Evolutionary conservation across 2,888 invertebrate species (phyloP).

Genomic region (Oscheius sp.): DNA sequence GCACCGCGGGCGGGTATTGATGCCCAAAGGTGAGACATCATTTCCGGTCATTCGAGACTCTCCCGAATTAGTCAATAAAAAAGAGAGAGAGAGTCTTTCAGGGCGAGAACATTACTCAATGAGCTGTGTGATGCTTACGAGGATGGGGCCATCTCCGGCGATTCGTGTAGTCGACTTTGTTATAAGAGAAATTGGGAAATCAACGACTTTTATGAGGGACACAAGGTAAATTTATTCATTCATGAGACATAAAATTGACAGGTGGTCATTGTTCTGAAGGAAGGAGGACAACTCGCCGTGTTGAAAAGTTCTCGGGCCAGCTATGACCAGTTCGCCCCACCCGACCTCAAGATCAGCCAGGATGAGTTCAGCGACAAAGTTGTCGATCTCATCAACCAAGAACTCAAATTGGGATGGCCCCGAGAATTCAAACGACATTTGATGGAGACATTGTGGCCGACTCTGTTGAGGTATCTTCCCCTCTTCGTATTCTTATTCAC

Average conservation of each 20-base stretch:
- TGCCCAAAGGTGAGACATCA: constrained; percentile 18
- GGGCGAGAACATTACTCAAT: constrained; percentile 62
- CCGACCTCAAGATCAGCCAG: constrained; percentile 51
- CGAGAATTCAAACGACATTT: constrained; percentile 64
- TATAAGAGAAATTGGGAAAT: constrained; percentile 62
- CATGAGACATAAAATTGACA: constrained; percentile 4
- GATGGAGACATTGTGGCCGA: constrained; percentile 68
- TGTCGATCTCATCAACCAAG: constrained; percentile 68
- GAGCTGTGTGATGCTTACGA: constrained; percentile 62
- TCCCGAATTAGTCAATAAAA: too few relatives aligned
- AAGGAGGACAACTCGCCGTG: constrained; percentile 68
- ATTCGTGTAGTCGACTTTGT: constrained; percentile 70
- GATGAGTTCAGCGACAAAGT: constrained; percentile 65
- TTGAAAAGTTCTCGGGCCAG: constrained; percentile 63
- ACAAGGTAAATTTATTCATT: constrained; percentile 52
- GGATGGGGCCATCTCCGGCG: constrained; percentile 62
- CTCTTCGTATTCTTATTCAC: background rate
- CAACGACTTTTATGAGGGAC: constrained; percentile 65
- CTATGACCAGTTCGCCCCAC: constrained; percentile 58
- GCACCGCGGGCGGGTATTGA: constrained; percentile 33
- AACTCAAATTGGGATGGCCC: constrained; percentile 69
- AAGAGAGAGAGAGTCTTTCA: constrained; percentile 38
- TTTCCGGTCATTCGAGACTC: background rate
- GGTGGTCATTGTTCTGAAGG: constrained; percentile 60
- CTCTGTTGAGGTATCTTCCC: constrained; percentile 42